Base-by-base conservation (phyloP, 2,888 invertebrate genomes). In the Clunio marinus region DNA sequence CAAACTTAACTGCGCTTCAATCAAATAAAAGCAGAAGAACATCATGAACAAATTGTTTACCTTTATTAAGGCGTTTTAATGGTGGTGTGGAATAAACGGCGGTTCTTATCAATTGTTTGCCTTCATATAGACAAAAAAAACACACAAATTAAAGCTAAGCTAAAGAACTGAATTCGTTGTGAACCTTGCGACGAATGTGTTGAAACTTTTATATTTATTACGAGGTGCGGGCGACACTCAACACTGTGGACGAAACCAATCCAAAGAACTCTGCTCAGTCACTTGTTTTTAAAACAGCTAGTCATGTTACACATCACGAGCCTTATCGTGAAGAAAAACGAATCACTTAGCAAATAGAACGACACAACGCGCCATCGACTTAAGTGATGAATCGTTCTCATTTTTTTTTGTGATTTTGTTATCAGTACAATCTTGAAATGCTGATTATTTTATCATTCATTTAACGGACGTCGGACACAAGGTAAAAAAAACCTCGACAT, bases 81-180 rank as follows among this genome's bases (percentile, higher is more conserved):
- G 17, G 51, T 51, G 22, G 22, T 51, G 22, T 8, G 15, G 15
- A 41, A 41, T 13, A 41, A 51, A 51, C 41, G 41, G 51, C 15
- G 22, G 35, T 37, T 63, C 63, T 63, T 63, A 63, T 63, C 63
- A 63, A 63, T 37, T 63, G 63, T 63, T 63, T 63, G 63, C 63
- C 63, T 63, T 45, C 63, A 62, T 62, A 37, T 41, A 41, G 41
- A 62, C 35, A 63, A 46, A 8, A 15, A 25, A 60, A 24, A 37
- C 8, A 60, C n/a, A 37, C n/a, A 24, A n/a, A n/a, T n/a, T n/a
- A n/a, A n/a, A n/a, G n/a, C n/a, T n/a, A n/a, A n/a, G n/a, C n/a
- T n/a, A n/a, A n/a, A n/a, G n/a, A 28, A 28, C 28, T 37, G 46
- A 63, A 27, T 45, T 63, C 63, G 46, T 46, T 63, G 46, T 46